A percentile compares a stretch with the other conserved stretches of the same genome.
These are phyloP conservation scores for Diploscapter pachys DNA, from an alignment of 1,140 invertebrate genomes.

Conservation along the genomic window DNA sequence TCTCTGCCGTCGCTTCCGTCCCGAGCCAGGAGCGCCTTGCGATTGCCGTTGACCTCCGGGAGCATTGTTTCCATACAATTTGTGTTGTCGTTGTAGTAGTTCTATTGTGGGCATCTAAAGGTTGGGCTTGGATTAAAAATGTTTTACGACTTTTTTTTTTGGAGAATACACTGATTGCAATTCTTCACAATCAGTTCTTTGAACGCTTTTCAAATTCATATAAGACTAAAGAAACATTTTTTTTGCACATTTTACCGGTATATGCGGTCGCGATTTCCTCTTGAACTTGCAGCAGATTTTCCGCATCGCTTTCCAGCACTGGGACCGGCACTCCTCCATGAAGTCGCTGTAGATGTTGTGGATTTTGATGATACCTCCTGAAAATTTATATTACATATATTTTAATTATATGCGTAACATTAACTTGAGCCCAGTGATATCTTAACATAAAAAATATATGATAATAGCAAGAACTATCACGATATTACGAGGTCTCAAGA, in stretches of 20 bases:
- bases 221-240: slow-evolving; percentile 2
- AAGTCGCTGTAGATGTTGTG: slow-evolving; percentile 48
- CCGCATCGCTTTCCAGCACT: slow-evolving; percentile 30
- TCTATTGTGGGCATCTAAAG: slow-evolving; percentile 31
- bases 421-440: no score
- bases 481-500: no score
- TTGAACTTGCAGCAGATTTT: slow-evolving; percentile 25
- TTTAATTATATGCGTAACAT: no score
- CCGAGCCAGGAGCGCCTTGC: slow-evolving; percentile 12
- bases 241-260: not conserved
- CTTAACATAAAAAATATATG: no score
- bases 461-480: no score
- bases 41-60: slow-evolving; percentile 2
- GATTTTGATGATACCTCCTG: slow-evolving; percentile 55
- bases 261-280: slow-evolving; percentile 10
- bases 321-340: slow-evolving; percentile 40
- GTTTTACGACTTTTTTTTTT: not conserved
- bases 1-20: slow-evolving; percentile 23
- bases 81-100: slow-evolving; percentile 31
- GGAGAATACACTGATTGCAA: not conserved
- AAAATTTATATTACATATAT: slow-evolving; percentile 10
- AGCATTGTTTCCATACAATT: slow-evolving; percentile 24
- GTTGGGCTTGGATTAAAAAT: not conserved
- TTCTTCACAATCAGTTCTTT: not conserved
- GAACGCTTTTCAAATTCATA: not conserved